Evolutionary conservation across 1,140 invertebrate genomes (phyloP).

Genomic region (Coelopa frigida): DNA sequence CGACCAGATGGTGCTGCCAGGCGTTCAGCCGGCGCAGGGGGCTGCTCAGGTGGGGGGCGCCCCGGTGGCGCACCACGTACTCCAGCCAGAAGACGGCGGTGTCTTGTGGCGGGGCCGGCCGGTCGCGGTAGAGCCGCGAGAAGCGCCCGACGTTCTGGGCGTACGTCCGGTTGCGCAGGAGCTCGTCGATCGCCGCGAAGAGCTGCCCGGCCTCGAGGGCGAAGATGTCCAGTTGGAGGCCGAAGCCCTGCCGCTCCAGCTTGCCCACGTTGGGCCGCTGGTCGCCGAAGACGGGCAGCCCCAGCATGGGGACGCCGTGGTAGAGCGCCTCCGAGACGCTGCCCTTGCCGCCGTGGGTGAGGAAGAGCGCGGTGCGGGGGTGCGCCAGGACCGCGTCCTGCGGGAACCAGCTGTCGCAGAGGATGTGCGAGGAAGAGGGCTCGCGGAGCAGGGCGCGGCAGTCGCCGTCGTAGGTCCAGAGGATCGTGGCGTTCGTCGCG

Average conservation of each 20-base stretch:
- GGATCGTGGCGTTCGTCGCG: slow-evolving; percentile 44
- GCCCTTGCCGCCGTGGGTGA: slow-evolving; percentile 64
- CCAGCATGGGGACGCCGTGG: slow-evolving; percentile 61
- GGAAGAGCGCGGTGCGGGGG: slow-evolving; percentile 56
- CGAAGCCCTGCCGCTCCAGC: slow-evolving; percentile 44
- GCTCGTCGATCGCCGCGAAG: not conserved
- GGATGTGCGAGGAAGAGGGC: slow-evolving; percentile 52
- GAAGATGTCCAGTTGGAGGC: slow-evolving; percentile 32
- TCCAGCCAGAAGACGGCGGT: slow-evolving; percentile 30
- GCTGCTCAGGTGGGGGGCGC: slow-evolving; percentile 39
- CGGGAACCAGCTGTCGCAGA: slow-evolving; percentile 58
- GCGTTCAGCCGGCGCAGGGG: slow-evolving; percentile 20
- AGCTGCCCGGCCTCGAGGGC: slow-evolving; percentile 35
- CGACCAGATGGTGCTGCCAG: slow-evolving; percentile 18
- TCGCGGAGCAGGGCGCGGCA: slow-evolving; percentile 45
- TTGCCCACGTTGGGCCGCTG: slow-evolving; percentile 52
- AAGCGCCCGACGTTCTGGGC: slow-evolving; percentile 7
- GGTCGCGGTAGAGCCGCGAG: slow-evolving; percentile 30
- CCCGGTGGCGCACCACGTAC: slow-evolving; percentile 44
- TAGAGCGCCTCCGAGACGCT: slow-evolving; percentile 62
- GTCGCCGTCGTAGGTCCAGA: slow-evolving; percentile 50
- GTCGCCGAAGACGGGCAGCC: slow-evolving; percentile 58
- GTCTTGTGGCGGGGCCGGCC: slow-evolving; percentile 22
- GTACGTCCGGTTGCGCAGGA: slow-evolving; percentile 19
- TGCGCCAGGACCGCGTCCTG: slow-evolving; percentile 60